These are phyloP conservation scores for Hylia prasina DNA, from an alignment of 2,113 vertebrate species.

Conservation along the genomic window DNA sequence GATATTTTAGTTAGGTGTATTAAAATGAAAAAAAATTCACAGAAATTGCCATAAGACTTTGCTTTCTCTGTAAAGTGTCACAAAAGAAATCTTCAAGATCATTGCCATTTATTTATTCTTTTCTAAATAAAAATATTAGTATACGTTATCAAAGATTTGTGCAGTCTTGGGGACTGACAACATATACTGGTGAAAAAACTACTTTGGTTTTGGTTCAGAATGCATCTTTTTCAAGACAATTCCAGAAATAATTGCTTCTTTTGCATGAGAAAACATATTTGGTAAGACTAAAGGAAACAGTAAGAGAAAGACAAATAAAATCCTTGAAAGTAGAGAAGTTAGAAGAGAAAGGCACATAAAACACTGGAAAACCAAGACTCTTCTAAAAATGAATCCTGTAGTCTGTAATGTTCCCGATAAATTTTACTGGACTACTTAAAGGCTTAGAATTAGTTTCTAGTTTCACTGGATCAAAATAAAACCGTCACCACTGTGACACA, in stretches of 20 bases:
- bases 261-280: not conserved
- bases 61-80: not conserved
- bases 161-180: not conserved
- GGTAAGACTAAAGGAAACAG: not conserved
- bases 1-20: not conserved
- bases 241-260: not conserved
- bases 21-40: not conserved
- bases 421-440: not conserved
- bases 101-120: not conserved
- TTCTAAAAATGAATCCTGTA: not conserved
- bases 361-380: not conserved
- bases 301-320: not conserved
- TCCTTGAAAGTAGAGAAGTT: not conserved
- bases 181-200: not conserved
- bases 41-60: not conserved
- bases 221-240: not conserved
- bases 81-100: not conserved
- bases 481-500: not conserved
- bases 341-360: not conserved
- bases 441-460: not conserved
- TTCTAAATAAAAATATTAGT: not conserved
- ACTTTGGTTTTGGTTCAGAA: not conserved
- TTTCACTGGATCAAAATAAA: not conserved
- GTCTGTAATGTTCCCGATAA: not conserved
- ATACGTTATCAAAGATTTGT: not conserved